Evolutionary conservation across 2,888 invertebrate genomes (phyloP).

Genomic region (Clanis bilineata): DNA sequence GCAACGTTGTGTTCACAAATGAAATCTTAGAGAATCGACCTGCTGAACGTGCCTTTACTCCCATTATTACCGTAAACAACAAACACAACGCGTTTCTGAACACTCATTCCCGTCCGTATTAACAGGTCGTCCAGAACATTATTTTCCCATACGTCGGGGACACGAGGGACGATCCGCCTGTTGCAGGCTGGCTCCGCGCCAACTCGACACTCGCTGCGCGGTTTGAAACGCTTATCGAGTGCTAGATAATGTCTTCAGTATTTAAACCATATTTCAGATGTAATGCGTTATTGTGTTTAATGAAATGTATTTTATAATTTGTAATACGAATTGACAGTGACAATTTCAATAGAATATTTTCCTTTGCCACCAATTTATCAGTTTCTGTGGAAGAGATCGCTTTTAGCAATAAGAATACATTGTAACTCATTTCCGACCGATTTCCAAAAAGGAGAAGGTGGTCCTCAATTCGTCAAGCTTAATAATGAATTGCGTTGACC

Average conservation of each 20-base stretch:
- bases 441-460: too few relatives aligned
- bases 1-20: too few relatives aligned
- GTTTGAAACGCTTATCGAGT: constrained; percentile 46
- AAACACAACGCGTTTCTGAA: not conserved
- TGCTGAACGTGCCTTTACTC: not conserved
- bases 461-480: too few relatives aligned
- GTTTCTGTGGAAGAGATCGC: too few relatives aligned
- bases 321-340: too few relatives aligned
- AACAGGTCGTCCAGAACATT: constrained; percentile 35
- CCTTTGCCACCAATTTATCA: too few relatives aligned
- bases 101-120: constrained; percentile 11
- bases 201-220: constrained; percentile 33
- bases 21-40: too few relatives aligned
- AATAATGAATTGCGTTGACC: too few relatives aligned
- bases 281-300: not conserved
- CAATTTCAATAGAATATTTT: too few relatives aligned
- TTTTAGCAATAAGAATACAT: too few relatives aligned
- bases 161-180: constrained; percentile 48
- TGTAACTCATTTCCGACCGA: too few relatives aligned
- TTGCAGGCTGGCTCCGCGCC: constrained; percentile 59
- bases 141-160: constrained; percentile 46
- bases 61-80: not conserved
- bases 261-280: constrained; percentile 21
- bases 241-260: constrained; percentile 45
- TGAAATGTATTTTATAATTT: too few relatives aligned